phyloP scores from a whole-genome alignment of 2,888 invertebrate genomes.

The Gonocerus acuteangulatus region DNA sequence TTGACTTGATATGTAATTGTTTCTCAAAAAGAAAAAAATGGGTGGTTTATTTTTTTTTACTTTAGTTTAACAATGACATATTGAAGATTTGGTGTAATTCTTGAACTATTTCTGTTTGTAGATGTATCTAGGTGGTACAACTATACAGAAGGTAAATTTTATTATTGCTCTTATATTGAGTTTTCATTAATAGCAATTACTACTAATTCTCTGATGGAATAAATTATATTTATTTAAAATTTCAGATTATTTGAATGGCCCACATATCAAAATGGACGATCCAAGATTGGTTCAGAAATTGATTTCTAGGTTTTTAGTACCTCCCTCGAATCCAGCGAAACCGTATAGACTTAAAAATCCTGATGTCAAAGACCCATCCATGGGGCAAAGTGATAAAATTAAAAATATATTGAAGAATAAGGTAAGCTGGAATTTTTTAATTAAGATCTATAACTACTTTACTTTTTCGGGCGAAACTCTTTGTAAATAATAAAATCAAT shows the following conservation, averaged over 20 bases:
- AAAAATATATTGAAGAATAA: slow-evolving; percentile 43
- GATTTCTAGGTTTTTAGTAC: slow-evolving; percentile 33
- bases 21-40: too few relatives aligned
- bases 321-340: slow-evolving; percentile 32
- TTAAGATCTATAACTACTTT: background rate
- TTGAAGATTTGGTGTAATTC: too few relatives aligned
- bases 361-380: slow-evolving; percentile 39
- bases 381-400: slow-evolving; percentile 42
- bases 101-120: too few relatives aligned
- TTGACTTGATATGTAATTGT: too few relatives aligned
- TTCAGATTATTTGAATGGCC: slow-evolving; percentile 37
- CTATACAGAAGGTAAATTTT: slow-evolving; percentile 31
- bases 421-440: slow-evolving; percentile 38
- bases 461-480: background rate
- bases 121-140: slow-evolving; percentile 34
- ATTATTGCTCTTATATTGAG: background rate
- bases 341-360: slow-evolving; percentile 38
- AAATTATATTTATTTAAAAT: slow-evolving; percentile 8
- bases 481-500: too few relatives aligned
- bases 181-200: background rate
- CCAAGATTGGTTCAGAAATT: slow-evolving; percentile 36
- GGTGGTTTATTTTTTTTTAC: too few relatives aligned
- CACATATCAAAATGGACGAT: slow-evolving; percentile 35
- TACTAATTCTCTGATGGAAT: background rate
- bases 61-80: too few relatives aligned